phyloP scores from a whole-genome alignment of 2,888 invertebrate species.

The Dasypogon diadema region DNA sequence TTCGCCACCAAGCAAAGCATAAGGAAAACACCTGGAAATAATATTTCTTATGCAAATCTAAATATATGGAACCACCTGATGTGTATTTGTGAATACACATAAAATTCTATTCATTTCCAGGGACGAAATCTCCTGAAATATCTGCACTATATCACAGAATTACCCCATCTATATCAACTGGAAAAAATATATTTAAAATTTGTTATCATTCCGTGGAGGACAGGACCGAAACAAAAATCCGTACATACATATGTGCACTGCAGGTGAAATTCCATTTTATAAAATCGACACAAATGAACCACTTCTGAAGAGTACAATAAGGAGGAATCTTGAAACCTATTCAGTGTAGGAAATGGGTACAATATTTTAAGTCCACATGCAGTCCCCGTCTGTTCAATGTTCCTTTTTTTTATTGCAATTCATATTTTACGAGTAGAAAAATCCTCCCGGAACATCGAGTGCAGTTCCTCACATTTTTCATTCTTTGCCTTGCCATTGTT shows the following conservation, averaged over 20 bases:
- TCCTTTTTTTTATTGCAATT: slow-evolving; percentile 3
- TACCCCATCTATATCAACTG: no score
- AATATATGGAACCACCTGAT: no score
- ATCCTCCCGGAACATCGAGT: slow-evolving; percentile 28
- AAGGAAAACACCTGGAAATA: no score
- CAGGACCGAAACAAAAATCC: no score
- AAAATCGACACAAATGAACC: slow-evolving; percentile 5
- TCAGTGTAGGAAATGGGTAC: slow-evolving; percentile 16
- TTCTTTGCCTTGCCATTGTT: slow-evolving; percentile 44
- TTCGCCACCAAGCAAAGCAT: no score
- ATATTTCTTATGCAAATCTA: no score
- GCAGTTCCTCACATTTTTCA: slow-evolving; percentile 51
- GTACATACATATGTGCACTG: not conserved
- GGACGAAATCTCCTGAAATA: no score
- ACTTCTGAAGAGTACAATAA: not conserved
- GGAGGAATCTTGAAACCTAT: slow-evolving; percentile 14
- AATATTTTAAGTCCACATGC: slow-evolving; percentile 21
- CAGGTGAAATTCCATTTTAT: not conserved
- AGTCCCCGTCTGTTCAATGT: not conserved
- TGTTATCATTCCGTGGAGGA: no score
- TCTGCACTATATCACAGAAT: no score
- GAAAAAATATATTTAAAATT: no score
- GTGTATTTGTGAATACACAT: no score
- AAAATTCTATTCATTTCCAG: no score
- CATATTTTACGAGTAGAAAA: slow-evolving; percentile 36